Base-by-base conservation (phyloP, 2,797 vertebrate genomes). In the Lateolabrax maculatus region DNA sequence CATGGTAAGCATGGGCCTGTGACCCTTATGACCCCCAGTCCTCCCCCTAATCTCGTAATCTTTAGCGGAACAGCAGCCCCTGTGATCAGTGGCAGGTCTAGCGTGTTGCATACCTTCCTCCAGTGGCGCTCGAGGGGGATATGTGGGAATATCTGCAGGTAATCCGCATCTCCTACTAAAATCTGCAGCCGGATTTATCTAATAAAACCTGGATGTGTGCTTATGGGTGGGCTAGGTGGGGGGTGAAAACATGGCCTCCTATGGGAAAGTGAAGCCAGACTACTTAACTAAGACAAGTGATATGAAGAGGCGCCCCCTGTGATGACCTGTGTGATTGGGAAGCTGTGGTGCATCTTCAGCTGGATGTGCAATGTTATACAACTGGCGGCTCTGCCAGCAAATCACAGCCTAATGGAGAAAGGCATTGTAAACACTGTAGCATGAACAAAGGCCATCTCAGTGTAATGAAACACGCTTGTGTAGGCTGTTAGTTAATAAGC, bases 31-130 rank as follows among this genome's bases (percentile, higher is more conserved):
- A 92, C 93, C 89, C 89, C 63, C 64, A 23, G 73, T 77, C 77
- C 80, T 70, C 78, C 66, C 62, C 64, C 70, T 92, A 92, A 93
- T 93, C 92, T 90, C 70, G 34, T 94, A 92, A 93, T 93, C 90
- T 93, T 84, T 66, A 86, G 75, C 31, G 83, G 84, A 92, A 91
- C 89, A 90, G 86, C 83, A 84, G 89, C 79, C 75, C 90, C 87
- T 93, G 89, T 92, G 91, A 93, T 94, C 89, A 77, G 63, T 91
- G 87, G 89, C 88, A 86, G 81, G 72, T 89, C 85, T 34, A 25
- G 65, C 27, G 43, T 21, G 31, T 71, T 75, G 83, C 92, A 91
- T 88, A 87, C 87, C 80, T 88, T 88, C 85, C 82, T 90, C 73
- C 56, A 58, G 73, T 68, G 77, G 84, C 7, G 64, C 81, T 86